Evolutionary conservation across 1,140 invertebrate genomes (phyloP), one percentile per base, ranked within the genome.

Genomic region (Heliconius melpomene): DNA sequence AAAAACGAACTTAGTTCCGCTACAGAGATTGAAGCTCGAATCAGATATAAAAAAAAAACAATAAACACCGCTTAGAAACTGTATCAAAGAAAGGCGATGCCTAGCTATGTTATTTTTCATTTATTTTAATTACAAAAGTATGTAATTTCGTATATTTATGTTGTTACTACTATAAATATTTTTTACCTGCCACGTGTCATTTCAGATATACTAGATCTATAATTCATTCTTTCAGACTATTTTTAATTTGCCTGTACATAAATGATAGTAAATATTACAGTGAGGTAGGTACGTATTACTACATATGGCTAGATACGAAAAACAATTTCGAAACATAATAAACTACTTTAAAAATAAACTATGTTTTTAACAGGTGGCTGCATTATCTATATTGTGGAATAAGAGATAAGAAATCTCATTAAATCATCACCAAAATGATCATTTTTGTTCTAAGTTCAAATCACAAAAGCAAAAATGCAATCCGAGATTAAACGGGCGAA

Each of bases 1-100:
- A 87, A 89, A 89, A 85, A 86, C 85, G 82, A 83, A 83, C 84
- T 82, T 78, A 79, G 87, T 88, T 87, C 86, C 87, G 88, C 86
- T 88, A 85, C 79, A 84, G 77, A 86, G 86, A 87, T 85, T 86
- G 83, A 76, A 84, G 84, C 80, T 85, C 74, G 81, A 84, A 84
- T 88, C 85, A 72, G 78, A 89, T 87, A 90, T 87, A 86, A 52
- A 52, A 52, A 80, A 80, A 79, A 80, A 75, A 79, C 73, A 79
- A 79, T 75, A 75, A 91, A 87, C 86, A 85, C 87, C 84, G 85
- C 85, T 87, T 77, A 81, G 79, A 75, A 86, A 87, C 88, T 87
- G 84, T 89, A 85, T 79, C 26, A 16, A 71, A 81, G 46, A 46
- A 71, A 78, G 57, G 71, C 46, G 74, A 75, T 36, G 32, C 60